Conservation (phyloP, 2,113 vertebrate species). For the Acanthochromis polyacanthus region DNA sequence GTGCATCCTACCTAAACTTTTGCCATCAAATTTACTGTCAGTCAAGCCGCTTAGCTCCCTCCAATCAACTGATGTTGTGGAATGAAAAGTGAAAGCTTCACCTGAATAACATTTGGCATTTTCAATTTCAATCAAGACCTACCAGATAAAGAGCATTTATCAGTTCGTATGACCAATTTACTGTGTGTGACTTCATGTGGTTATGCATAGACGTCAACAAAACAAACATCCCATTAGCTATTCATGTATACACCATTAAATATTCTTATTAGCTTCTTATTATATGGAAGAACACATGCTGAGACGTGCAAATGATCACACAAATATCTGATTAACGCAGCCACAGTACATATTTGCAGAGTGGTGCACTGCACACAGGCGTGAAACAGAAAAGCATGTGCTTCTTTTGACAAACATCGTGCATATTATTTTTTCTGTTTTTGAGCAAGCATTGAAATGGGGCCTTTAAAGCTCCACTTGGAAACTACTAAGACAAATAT, state of each 20-base stretch:
- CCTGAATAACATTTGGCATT: slow-evolving; percentile 34
- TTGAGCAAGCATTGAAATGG: slow-evolving; percentile 34
- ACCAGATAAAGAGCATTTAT: slow-evolving; percentile 13
- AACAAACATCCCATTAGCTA: slow-evolving; percentile 28
- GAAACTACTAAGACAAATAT: slow-evolving; percentile 28
- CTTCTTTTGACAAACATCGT: slow-evolving; percentile 25
- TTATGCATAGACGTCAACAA: slow-evolving; percentile 3
- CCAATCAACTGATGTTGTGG: slow-evolving; percentile 23
- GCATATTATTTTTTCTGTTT: slow-evolving; percentile 17
- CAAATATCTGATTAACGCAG: slow-evolving; percentile 29
- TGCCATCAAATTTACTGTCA: slow-evolving; percentile 36
- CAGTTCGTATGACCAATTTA: slow-evolving; percentile 10
- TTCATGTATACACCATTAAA: slow-evolving; percentile 38
- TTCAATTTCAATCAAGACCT: slow-evolving; percentile 37
- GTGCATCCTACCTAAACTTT: slow-evolving; percentile 12
- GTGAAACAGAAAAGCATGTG: slow-evolving; percentile 1
- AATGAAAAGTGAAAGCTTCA: slow-evolving; percentile 42
- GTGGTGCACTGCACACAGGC: neutral
- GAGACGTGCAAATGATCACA: neutral
- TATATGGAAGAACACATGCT: slow-evolving; percentile 14
- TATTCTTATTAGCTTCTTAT: slow-evolving; percentile 17
- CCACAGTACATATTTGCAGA: slow-evolving; percentile 11
- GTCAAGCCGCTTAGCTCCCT: slow-evolving; percentile 27
- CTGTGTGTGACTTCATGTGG: slow-evolving; percentile 13
- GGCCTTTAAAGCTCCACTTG: slow-evolving; percentile 41